Percentiles rank a stretch among this genome's conserved stretches.
phyloP scores from a whole-genome alignment of 2,888 invertebrate genomes.

The Aphelenchoides bicaudatus region DNA sequence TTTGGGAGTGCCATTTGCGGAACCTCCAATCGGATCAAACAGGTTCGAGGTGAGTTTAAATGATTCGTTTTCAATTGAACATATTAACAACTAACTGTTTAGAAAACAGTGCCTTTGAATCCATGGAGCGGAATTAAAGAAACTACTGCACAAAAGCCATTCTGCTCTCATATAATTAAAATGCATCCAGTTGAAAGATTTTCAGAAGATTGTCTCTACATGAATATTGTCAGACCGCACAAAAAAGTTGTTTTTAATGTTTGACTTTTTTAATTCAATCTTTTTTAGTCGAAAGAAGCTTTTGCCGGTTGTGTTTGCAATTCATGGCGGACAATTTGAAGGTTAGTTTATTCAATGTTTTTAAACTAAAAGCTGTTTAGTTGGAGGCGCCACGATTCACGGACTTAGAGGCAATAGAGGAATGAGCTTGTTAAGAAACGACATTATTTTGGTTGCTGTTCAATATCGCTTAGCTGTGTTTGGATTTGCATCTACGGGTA shows the following conservation, averaged over 20 bases:
- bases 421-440: conserved; percentile 22
- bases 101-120: conserved; percentile 34
- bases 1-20: conserved; percentile 24
- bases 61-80: no score
- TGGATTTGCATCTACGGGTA: conserved; percentile 19
- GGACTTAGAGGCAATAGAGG: neutral
- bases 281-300: no score
- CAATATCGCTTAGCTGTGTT: conserved; percentile 40
- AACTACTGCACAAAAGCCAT: neutral
- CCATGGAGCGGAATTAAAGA: conserved; percentile 28
- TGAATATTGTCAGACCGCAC: no score
- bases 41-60: conserved; percentile 23
- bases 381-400: neutral
- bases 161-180: no score
- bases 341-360: no score
- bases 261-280: no score
- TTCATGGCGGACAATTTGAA: no score
- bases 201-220: conserved; percentile 21
- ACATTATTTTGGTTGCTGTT: conserved; percentile 39
- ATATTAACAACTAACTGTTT: conserved; percentile 10
- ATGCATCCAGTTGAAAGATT: conserved; percentile 17
- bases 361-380: no score
- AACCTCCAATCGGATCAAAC: conserved; percentile 16
- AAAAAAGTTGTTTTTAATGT: no score
- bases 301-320: no score